Base-by-base conservation (phyloP, 2,113 vertebrate genomes). In the Pelobates fuscus region DNA sequence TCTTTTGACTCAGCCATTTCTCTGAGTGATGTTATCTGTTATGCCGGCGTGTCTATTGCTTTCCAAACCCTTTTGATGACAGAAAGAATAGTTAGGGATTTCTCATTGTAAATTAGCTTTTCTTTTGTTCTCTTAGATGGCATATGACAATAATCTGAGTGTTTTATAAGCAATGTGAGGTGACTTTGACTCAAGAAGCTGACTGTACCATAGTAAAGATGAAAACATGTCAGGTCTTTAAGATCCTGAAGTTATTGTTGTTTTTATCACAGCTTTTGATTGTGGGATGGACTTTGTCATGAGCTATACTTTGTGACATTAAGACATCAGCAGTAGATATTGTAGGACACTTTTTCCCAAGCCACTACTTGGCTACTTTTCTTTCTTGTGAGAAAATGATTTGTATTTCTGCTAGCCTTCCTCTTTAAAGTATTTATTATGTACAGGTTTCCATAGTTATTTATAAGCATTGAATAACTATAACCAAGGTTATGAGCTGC, bases 111-210 rank as follows among this genome's bases (percentile, higher is more conserved):
- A 52, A 76, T 37, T 65, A 43, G 41, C 21, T 3, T 0, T 11
- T 77, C 72, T 77, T 62, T 37, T 37, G 32, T 37, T 37, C 32
- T 1, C 4, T 37, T 21, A 52, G 32, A 49, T 26, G 32, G 1
- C 49, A 62, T 49, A 29, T 61, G 66, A 60, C 26, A 58, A 1
- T 17, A 18, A 61, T 0, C 68, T 52, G 20, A 43, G 77, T 86
- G 43, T 52, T 18, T 80, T 71, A 27, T 43, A 71, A 77, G 60
- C 64, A 62, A 80, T 3, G 15, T 49, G 17, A 49, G 52, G 3
- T 43, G 7, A 0, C 24, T 81, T 71, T 55, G 66, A 76, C 29
- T 67, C 0, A 0, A 73, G 20, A 70, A 23, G 5, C 32, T 76
- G 0, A 21, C 78, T 73, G 29, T 41, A 37, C 32, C 10, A 10